Evolutionary conservation across 2,888 invertebrate species (phyloP), one percentile per base, ranked within the genome.

Genomic region (Chymomyza procnemis): DNA sequence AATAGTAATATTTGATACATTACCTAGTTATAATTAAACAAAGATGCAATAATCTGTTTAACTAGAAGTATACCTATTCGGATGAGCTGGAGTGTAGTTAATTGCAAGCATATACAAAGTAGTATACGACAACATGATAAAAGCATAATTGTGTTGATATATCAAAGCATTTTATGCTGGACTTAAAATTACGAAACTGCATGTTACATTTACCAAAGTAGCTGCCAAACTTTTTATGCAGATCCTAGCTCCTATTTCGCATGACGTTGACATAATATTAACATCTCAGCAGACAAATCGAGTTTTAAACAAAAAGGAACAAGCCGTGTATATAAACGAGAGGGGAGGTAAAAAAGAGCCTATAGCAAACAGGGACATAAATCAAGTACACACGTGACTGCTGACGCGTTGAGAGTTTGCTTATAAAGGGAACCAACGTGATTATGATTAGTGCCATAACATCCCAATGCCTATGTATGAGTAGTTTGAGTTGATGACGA

Each of bases 371-470:
- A 41, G 12, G 34, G 34, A 12, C 85, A 76, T 73, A 73, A 82
- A 80, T 85, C 81, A 85, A 81, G 81, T n/a, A n/a, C 78, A 84
- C 79, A 85, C 83, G 83, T 83, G 83, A 84, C 67, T 84, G 66
- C 59, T 75, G 69, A 68, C 71, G 79, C 61, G 64, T 63, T 55
- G 55, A 47, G 54, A 64, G 67, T 61, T 68, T 71, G 67, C 71
- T 62, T 67, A 67, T 79, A 64, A 68, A 68, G 75, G 69, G 77
- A 60, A 22, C 16, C 21, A 54, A 54, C 19, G 21, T 54, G 54
- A 54, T 50, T 12, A 50, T 50, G 50, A 26, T 26, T 26, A 26
- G 6, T 26, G 26, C 26, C 26, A 26, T 26, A 26, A 4, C 6
- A 26, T n/a, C n/a, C n/a, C n/a, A n/a, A 8, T 26, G 50, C 55